Conservation (phyloP, 1,140 invertebrate genomes). For the Drosophila mayri region DNA sequence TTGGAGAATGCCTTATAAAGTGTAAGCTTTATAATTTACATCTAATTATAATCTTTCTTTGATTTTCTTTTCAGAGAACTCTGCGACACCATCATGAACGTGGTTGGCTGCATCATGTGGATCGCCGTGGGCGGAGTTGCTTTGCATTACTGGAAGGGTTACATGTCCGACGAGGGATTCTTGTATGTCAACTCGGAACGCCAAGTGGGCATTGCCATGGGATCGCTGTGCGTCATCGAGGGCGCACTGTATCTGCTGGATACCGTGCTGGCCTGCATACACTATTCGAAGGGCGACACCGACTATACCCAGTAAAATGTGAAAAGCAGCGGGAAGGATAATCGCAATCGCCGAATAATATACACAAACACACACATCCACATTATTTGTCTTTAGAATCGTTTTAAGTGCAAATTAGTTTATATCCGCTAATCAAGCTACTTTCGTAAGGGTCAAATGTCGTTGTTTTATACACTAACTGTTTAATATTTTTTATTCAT, state of each 20-base stretch:
- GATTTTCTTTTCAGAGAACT: conserved; percentile 86
- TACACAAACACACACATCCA: conserved; percentile 18
- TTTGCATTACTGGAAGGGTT: conserved; percentile 94
- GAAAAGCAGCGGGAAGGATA: conserved; percentile 10
- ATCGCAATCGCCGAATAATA: conserved; percentile 61
- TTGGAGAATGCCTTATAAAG: not conserved
- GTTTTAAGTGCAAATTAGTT: conserved; percentile 80
- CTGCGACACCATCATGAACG: conserved; percentile 93
- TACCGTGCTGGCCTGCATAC: conserved; percentile 90
- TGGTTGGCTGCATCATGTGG: conserved; percentile 93
- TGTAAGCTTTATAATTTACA: not conserved
- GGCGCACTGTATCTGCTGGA: conserved; percentile 92
- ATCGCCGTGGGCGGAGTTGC: conserved; percentile 92
- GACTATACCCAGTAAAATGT: conserved; percentile 65
- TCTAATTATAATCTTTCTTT: not conserved
- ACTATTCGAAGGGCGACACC: conserved; percentile 89
- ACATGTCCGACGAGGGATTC: conserved; percentile 91
- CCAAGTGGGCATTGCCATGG: conserved; percentile 92
- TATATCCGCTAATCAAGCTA: conserved; percentile 43
- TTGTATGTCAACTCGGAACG: conserved; percentile 88
- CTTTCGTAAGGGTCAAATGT: conserved; percentile 49
- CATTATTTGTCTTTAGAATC: conserved; percentile 51
- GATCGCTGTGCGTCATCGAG: conserved; percentile 91
- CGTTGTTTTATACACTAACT: conserved; percentile 31
- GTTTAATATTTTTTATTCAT: conserved; percentile 25